Evolutionary conservation across 2,888 invertebrate species (phyloP), one percentile per base, ranked within the genome.

Genomic region (Scaptomyza caliginosa): DNA sequence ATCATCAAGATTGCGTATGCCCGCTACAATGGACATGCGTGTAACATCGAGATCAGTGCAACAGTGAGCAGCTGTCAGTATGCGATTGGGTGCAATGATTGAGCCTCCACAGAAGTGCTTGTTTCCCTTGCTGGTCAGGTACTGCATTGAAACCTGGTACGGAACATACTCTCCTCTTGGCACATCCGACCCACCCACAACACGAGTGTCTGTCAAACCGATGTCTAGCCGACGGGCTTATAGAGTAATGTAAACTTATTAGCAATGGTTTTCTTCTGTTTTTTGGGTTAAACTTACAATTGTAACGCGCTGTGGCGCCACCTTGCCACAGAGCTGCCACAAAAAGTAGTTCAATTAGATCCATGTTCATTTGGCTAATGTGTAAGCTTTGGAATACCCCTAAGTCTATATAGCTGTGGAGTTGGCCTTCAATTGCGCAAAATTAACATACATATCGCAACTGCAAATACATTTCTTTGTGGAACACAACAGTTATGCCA

Each of bases 61-160:
- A 38, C 91, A 91, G 67, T 91, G 91, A 0, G 91, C 91, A 3
- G 91, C 91, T 0, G 91, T 91, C 3, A 91, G 68, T 3, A 91
- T 69, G 19, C 85, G 86, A 50, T 85, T 69, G 5, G 85, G 63
- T 0, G 86, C 67, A 32, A 91, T 83, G 19, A 91, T 91, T 0
- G 90, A 90, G 16, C 91, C 91, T 3, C 91, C 90, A 57, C 91
- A 91, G 62, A 86, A 89, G 43, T 91, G 91, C 17, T 70, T 46
- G 34, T 85, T 75, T 6, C 63, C 81, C 3, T 71, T 74, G 7
- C 40, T 55, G 7, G 70, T 76, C 0, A n/a, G 51, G 49, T 89
- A 84, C 58, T 90, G 90, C 34, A 90, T 34, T 1, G 91, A 91
- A 0, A 91, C 81, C 72, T 91, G 91, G 59, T 91, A 91, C 5